Conservation (phyloP, 2,888 invertebrate genomes). For the Mythimna impura region DNA sequence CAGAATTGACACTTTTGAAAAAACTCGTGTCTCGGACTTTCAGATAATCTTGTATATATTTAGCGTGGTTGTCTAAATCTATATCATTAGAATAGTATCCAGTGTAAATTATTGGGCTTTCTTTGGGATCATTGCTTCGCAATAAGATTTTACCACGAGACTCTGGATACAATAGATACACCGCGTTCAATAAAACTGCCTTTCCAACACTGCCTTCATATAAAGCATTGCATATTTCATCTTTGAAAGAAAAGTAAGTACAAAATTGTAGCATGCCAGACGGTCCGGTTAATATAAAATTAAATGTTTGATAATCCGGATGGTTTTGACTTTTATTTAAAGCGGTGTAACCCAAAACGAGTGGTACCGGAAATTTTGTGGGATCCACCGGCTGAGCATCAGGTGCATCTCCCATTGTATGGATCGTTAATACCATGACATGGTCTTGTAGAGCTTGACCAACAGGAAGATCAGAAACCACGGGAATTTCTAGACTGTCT, state of each 20-base stretch:
- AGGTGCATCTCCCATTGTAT: conserved; percentile 57
- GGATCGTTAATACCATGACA: conserved; percentile 67
- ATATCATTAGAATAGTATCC: conserved; percentile 88
- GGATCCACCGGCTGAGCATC: conserved; percentile 72
- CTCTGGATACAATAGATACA: conserved; percentile 77
- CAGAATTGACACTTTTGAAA: conserved; percentile 75
- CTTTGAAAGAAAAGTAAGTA: conserved; percentile 53
- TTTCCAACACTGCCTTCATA: conserved; percentile 41
- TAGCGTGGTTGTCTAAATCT: conserved; percentile 84
- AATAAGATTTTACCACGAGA: conserved; percentile 89
- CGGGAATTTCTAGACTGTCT: conserved; percentile 70
- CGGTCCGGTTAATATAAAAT: not conserved
- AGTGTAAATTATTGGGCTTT: conserved; percentile 89
- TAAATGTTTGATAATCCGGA: conserved; percentile 76
- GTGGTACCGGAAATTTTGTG: conserved; percentile 68
- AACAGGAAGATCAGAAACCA: conserved; percentile 80
- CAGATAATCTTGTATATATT: conserved; percentile 75
- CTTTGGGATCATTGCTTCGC: conserved; percentile 86
- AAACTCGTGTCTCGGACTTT: conserved; percentile 78
- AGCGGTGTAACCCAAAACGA: conserved; percentile 82
- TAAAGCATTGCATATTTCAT: conserved; percentile 64
- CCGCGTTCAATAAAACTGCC: conserved; percentile 41
- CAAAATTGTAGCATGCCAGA: conserved; percentile 45
- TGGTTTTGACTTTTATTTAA: conserved; percentile 88
- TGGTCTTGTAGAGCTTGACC: conserved; percentile 86